A percentile compares a stretch with the other conserved stretches of the same genome.
These are phyloP conservation scores for Elysia chlorotica DNA, from an alignment of 1,140 invertebrate species.

Conservation along the genomic window DNA sequence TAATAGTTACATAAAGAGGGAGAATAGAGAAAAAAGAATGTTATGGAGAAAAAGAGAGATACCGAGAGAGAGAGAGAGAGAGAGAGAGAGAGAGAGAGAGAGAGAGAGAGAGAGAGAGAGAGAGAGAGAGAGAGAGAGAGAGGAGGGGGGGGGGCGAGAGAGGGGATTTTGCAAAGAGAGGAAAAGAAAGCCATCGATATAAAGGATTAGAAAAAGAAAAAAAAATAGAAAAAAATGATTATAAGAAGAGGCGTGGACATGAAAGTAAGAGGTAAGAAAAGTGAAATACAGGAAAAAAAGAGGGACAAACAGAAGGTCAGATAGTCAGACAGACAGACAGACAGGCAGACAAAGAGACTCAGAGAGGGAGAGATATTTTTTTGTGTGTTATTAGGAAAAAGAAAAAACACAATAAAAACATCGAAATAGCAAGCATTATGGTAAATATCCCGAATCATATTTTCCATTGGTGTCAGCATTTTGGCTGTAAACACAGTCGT, in stretches of 20 bases:
- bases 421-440: too few species aligned
- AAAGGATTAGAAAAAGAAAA: background rate
- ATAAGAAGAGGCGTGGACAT: too few species aligned
- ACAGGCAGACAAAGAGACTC: background rate
- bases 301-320: background rate
- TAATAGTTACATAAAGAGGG: too few species aligned
- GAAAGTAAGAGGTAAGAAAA: background rate
- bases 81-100: background rate
- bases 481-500: too few species aligned
- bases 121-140: background rate
- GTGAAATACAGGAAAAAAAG: background rate
- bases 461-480: too few species aligned
- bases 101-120: background rate
- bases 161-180: background rate
- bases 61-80: background rate
- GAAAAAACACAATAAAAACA: too few species aligned
- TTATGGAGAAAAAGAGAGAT: background rate
- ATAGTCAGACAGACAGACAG: background rate
- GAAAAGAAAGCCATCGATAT: background rate
- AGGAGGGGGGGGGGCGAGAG: conserved; percentile 5
- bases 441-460: too few species aligned
- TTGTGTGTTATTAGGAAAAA: too few species aligned
- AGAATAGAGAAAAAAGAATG: too few species aligned
- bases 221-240: background rate
- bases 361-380: background rate